These are phyloP conservation scores for Nothura maculosa DNA, from an alignment of 2,797 vertebrate species.

Conservation along the genomic window DNA sequence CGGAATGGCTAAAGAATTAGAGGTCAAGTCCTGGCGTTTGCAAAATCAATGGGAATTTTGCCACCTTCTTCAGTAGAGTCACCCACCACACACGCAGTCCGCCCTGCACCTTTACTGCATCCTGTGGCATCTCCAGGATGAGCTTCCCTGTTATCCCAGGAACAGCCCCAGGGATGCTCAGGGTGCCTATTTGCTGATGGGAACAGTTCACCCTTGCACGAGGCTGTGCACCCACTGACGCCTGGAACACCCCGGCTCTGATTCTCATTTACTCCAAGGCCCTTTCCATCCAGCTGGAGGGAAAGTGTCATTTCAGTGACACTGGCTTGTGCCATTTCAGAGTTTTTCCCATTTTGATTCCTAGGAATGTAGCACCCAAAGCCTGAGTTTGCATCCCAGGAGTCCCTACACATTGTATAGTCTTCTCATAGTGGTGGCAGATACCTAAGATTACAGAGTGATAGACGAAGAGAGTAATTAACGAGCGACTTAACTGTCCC, in stretches of 20 bases:
- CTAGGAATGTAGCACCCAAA: conserved; percentile 41
- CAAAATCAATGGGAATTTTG: background rate
- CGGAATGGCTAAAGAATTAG: background rate
- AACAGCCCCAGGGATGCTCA: background rate
- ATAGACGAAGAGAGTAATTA: conserved; percentile 77
- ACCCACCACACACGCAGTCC: accelerated
- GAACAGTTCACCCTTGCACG: background rate
- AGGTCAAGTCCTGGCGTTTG: background rate
- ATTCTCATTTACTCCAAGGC: background rate
- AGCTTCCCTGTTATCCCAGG: background rate
- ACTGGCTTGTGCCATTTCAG: conserved; percentile 46
- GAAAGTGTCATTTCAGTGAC: background rate
- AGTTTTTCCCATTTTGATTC: conserved; percentile 65
- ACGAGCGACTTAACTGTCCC: conserved; percentile 60
- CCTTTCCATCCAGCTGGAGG: background rate
- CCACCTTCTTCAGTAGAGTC: background rate
- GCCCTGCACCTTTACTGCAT: background rate
- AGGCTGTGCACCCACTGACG: background rate
- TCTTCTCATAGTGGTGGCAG: conserved; percentile 59
- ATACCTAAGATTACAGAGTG: conserved; percentile 52
- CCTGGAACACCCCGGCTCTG: background rate
- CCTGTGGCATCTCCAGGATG: background rate
- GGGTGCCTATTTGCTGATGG: background rate
- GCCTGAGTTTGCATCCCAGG: conserved; percentile 53
- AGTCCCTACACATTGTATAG: conserved; percentile 10